Percentiles rank a stretch among this genome's conserved stretches.
Evolutionary conservation across 2,113 vertebrate genomes (phyloP).

Genomic region (Grammomys surdaster): DNA sequence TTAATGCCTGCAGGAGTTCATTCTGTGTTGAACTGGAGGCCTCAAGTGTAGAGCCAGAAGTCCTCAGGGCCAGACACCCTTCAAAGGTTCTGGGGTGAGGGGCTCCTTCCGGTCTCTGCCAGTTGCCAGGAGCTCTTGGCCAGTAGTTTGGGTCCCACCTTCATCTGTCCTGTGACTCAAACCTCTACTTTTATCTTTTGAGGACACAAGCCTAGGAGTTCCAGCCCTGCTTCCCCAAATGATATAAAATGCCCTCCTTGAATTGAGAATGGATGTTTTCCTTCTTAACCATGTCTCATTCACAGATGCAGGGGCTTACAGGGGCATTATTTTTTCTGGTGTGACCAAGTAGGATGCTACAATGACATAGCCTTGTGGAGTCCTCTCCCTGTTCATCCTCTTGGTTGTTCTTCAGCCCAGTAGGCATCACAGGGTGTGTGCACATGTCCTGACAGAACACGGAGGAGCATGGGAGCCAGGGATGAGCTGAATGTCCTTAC

Average conservation of each 20-base stretch:
- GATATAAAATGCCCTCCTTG: not conserved
- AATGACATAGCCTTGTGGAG: accelerated
- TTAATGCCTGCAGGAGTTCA: not conserved
- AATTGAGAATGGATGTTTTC: not conserved
- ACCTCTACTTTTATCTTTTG: not conserved
- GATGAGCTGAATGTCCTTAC: accelerated
- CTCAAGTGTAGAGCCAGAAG: not conserved
- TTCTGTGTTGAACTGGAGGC: not conserved
- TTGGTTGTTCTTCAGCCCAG: accelerated
- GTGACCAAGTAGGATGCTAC: accelerated
- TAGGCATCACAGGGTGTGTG: not conserved
- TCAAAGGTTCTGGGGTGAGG: not conserved
- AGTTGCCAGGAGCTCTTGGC: too few relatives aligned
- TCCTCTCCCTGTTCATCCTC: accelerated
- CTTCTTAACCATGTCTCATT: not conserved
- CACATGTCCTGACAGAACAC: accelerated
- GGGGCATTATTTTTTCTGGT: too few relatives aligned
- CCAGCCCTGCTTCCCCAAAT: accelerated
- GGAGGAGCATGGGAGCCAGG: accelerated
- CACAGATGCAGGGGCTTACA: too few relatives aligned
- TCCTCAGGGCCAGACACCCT: accelerated
- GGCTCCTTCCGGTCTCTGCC: not conserved
- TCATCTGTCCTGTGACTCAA: too few relatives aligned
- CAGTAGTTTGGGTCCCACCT: accelerated
- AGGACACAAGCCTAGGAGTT: too few relatives aligned